phyloP scores from a whole-genome alignment of 1,140 invertebrate genomes.

The Zaprionus camerounensis region DNA sequence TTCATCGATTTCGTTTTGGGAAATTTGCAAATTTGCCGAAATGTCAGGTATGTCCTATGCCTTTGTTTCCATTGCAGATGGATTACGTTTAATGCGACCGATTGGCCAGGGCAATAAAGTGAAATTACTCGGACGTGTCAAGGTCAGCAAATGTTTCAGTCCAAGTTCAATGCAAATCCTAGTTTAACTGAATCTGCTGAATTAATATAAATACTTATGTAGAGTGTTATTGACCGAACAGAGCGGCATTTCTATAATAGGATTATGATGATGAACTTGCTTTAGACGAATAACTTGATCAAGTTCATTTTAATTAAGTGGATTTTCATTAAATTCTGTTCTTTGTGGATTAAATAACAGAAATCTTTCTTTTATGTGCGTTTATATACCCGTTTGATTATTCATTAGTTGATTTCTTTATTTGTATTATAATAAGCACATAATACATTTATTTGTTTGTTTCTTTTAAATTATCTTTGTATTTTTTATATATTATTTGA shows the following conservation, averaged over 20 bases:
- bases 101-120: conserved; percentile 80
- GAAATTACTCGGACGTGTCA: conserved; percentile 75
- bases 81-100: conserved; percentile 73
- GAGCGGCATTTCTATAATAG: neutral
- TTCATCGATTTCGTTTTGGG: conserved; percentile 75
- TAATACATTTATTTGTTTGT: no score
- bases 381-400: no score
- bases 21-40: conserved; percentile 70
- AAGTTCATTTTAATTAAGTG: neutral
- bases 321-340: neutral
- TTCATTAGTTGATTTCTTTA: no score
- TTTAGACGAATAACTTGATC: neutral
- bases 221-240: neutral
- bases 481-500: no score
- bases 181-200: neutral
- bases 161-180: neutral
- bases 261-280: no score
- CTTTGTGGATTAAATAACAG: no score
- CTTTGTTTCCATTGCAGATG: conserved; percentile 67
- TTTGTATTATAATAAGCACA: no score
- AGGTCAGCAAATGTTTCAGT: conserved; percentile 44
- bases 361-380: no score
- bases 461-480: no score
- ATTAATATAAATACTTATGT: neutral
- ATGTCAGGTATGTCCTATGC: conserved; percentile 63